Conservation (phyloP, 2,888 invertebrate genomes). For the Ectemnius continuus region DNA sequence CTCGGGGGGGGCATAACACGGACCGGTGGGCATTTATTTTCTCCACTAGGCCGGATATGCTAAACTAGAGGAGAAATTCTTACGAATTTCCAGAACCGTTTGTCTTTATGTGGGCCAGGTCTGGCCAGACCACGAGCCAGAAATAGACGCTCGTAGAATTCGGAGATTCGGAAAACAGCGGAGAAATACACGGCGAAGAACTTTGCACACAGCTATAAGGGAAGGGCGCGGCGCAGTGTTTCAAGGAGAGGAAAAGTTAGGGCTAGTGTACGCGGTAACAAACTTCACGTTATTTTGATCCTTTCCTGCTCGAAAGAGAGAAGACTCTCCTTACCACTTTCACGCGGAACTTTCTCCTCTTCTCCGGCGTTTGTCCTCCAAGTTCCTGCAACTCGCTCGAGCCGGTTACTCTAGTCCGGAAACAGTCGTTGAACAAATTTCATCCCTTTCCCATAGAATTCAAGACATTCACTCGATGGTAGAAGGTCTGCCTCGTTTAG, state of each 20-base stretch:
- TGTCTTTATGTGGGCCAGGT: no score
- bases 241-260: not conserved
- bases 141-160: no score
- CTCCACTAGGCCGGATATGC: no score
- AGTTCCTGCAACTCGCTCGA: slow-evolving; percentile 42
- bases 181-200: no score
- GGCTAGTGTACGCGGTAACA: slow-evolving; percentile 9
- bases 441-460: slow-evolving; percentile 1
- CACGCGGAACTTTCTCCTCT: slow-evolving; percentile 28
- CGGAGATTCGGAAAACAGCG: no score
- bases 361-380: slow-evolving; percentile 36
- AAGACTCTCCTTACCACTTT: slow-evolving; percentile 22
- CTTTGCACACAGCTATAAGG: no score
- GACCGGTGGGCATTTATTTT: slow-evolving; percentile 35
- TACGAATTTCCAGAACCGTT: no score
- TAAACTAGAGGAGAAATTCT: no score
- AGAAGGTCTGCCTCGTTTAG: no score
- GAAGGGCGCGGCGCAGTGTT: not conserved
- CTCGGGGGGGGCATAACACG: slow-evolving; percentile 47
- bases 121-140: no score
- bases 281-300: slow-evolving; percentile 34
- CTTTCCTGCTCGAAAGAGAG: slow-evolving; percentile 13
- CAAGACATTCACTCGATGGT: not conserved
- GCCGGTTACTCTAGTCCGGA: slow-evolving; percentile 35
- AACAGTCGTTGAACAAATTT: slow-evolving; percentile 34